Evolutionary conservation across 2,113 vertebrate genomes (phyloP), one percentile per base, ranked within the genome.

Genomic region (Charadrius vociferus): DNA sequence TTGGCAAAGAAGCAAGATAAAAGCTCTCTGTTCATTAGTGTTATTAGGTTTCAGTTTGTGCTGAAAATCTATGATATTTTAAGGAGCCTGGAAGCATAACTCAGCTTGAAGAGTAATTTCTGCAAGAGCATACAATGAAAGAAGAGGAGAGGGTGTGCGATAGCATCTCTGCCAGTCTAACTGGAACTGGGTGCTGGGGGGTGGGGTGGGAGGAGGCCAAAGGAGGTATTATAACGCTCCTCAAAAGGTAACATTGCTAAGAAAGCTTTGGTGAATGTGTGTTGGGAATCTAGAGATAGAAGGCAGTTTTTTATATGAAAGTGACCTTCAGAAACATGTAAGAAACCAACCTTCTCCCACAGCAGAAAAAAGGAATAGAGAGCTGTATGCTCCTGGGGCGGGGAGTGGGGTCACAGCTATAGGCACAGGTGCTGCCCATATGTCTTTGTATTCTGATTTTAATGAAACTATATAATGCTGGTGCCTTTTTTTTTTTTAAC

Each of bases 51-150:
- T 95, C 62, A 22, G 36, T 78, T 86, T 86, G 66, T 81, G 80
- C 81, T 72, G 88, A 94, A 97, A 96, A 95, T 88, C 73, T 86
- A 74, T 75, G 85, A 82, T 89, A 81, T 88, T 97, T 97, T 92
- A 95, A 90, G 80, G 82, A 87, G 67, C 30, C 70, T 85, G 49
- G 83, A 45, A 85, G 32, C 63, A 89, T 71, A 96, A 92, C 52
- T 86, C 55, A 53, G 37, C 34, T 83, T 83, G 62, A 94, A 94
- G 52, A 58, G 74, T 36, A 67, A 80, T 88, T 95, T 94, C 81
- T 85, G 56, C 49, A 87, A 50, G 36, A 81, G 36, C 21, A 30
- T 30, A 43, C 39, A 58, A 45, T 63, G 52, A 45, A 62, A 81
- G 56, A 75, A 73, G 39, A 80, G 63, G 70, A 82, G 43, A 61